Evolutionary conservation across 2,797 vertebrate species (phyloP).

Genomic region (Microctenopoma stevenorrisi): DNA sequence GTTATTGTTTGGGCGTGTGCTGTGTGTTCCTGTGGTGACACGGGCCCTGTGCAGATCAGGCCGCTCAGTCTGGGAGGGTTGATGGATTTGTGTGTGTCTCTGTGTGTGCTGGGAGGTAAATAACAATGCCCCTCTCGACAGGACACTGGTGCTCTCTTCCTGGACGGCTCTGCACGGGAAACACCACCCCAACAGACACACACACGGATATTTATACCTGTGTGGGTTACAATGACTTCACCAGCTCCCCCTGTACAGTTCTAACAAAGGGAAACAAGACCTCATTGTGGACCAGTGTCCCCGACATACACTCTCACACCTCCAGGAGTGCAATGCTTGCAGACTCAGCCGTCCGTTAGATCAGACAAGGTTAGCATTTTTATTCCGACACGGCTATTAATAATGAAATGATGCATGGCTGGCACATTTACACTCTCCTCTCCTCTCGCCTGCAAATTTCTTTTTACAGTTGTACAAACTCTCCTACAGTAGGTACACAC

Average conservation of each 20-base stretch:
- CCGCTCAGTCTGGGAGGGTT: slow-evolving; percentile 57
- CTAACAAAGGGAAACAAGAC: slow-evolving; percentile 71
- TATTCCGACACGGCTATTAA: slow-evolving; percentile 95
- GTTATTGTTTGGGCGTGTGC: slow-evolving; percentile 77
- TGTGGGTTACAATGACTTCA: slow-evolving; percentile 73
- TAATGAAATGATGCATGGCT: slow-evolving; percentile 92
- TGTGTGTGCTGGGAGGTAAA: slow-evolving; percentile 65
- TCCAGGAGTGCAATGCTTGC: slow-evolving; percentile 65
- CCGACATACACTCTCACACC: slow-evolving; percentile 40
- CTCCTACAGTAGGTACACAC: slow-evolving; percentile 71
- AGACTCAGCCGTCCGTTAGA: slow-evolving; percentile 90
- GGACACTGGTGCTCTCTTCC: slow-evolving; percentile 83
- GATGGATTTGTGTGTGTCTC: slow-evolving; percentile 45
- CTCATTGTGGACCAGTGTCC: slow-evolving; percentile 58
- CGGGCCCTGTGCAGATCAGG: slow-evolving; percentile 74
- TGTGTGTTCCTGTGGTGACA: slow-evolving; percentile 72
- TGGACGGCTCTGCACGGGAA: slow-evolving; percentile 76
- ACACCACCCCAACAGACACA: slow-evolving; percentile 58
- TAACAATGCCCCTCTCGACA: slow-evolving; percentile 83
- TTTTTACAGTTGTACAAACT: slow-evolving; percentile 76
- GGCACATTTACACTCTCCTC: slow-evolving; percentile 75
- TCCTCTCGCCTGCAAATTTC: slow-evolving; percentile 72
- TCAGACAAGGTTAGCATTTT: slow-evolving; percentile 95
- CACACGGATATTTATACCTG: slow-evolving; percentile 77
- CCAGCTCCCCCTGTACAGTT: slow-evolving; percentile 52